Percentiles rank a stretch among this genome's conserved stretches.
phyloP scores from a whole-genome alignment of 2,797 vertebrate genomes.

The Cirrhinus molitorella region DNA sequence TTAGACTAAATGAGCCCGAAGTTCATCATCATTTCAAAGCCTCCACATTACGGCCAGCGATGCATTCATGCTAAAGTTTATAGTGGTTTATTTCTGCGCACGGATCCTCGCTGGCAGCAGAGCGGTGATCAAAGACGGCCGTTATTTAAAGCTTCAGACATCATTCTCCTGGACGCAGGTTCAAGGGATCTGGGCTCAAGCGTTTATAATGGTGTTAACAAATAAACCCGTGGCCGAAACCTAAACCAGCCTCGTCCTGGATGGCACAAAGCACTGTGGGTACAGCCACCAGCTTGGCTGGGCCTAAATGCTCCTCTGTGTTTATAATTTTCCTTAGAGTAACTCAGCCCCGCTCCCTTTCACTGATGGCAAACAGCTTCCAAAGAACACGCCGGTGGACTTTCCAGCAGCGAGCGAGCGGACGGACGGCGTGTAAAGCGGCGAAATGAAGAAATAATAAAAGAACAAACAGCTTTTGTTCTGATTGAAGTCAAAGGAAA shows the following conservation, averaged over 20 bases:
- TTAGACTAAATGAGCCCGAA: background rate
- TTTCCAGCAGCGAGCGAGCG: constrained; percentile 17
- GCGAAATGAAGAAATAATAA: constrained; percentile 8
- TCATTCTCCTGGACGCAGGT: constrained; percentile 26
- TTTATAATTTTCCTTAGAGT: constrained; percentile 25
- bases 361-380: constrained; percentile 21
- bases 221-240: constrained; percentile 38
- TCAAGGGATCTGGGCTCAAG: constrained; percentile 29
- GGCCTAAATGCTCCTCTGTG: constrained; percentile 49
- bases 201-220: constrained; percentile 41
- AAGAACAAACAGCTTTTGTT: constrained; percentile 28
- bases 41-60: background rate
- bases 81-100: background rate
- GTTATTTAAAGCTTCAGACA: constrained; percentile 45
- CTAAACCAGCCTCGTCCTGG: constrained; percentile 16
- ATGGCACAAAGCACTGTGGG: constrained; percentile 37
- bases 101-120: constrained; percentile 1
- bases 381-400: constrained; percentile 14
- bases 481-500: background rate
- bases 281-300: constrained; percentile 27
- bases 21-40: background rate
- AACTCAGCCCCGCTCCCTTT: constrained; percentile 40
- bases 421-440: constrained; percentile 25
- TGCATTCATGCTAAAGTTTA: constrained; percentile 17
- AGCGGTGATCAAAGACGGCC: background rate